Evolutionary conservation across 2,888 invertebrate genomes (phyloP).

Genomic region (Drosophila kambysellisi): DNA sequence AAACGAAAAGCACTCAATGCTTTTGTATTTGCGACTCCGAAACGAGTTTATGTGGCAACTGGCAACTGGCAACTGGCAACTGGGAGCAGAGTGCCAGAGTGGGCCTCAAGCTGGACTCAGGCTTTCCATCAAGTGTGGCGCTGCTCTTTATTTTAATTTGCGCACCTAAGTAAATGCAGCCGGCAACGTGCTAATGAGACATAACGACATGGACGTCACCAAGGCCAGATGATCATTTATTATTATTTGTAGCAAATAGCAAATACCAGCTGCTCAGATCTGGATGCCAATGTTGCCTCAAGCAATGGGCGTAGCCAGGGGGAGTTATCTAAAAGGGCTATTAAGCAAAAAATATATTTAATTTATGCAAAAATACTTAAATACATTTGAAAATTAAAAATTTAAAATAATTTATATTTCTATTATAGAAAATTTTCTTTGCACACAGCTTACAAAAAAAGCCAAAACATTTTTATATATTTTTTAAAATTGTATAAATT

Average conservation of each 20-base stretch:
- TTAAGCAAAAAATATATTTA: not conserved
- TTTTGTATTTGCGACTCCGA: conserved; percentile 40
- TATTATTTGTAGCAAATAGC: conserved; percentile 50
- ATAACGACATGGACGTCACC: conserved; percentile 73
- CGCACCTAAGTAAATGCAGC: conserved; percentile 64
- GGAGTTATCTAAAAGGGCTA: not conserved
- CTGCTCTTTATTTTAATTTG: conserved; percentile 76
- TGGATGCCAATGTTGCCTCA: not conserved
- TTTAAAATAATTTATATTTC: not conserved
- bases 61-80: not conserved
- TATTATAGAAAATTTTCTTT: not conserved
- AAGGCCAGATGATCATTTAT: conserved; percentile 71
- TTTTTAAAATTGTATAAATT: not conserved
- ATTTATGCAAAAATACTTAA: not conserved
- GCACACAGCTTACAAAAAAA: not conserved
- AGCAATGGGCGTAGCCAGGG: not conserved
- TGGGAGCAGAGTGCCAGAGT: not conserved
- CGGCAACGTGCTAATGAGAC: conserved; percentile 73
- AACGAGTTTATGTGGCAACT: conserved; percentile 40
- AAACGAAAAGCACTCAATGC: conserved; percentile 19
- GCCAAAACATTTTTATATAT: not conserved
- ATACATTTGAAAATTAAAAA: not conserved
- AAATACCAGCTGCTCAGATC: conserved; percentile 13
- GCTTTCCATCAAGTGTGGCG: conserved; percentile 48
- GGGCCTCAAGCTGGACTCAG: conserved; percentile 15